Base-by-base conservation (phyloP, 1,140 invertebrate species). In the Mamestra configurata region DNA sequence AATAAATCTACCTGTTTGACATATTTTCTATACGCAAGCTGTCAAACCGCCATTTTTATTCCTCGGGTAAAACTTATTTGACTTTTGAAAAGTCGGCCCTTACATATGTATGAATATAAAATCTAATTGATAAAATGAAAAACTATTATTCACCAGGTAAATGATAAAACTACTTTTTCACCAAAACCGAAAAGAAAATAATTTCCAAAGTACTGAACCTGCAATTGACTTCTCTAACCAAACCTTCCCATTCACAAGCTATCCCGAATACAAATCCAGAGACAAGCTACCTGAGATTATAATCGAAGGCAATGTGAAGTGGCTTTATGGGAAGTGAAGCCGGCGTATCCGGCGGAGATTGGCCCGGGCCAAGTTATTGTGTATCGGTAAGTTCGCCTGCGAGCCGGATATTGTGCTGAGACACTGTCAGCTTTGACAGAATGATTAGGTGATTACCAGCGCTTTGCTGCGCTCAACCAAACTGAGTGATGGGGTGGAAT, bases 361-460 rank as follows among this genome's bases (percentile, higher is more conserved):
- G 76, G 61, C n/a, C 61, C 61, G 31, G 40, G 64, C 51, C 40
- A 53, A 27, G 79, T 83, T 79, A 83, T 80, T 83, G 79, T 77
- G 61, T 77, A 81, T 80, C 79, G 77, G 75, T 57, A 46, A 61
- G 66, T 71, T 46, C 22, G 61, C 27, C 76, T 15, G n/a, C 43
- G 8, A 43, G 22, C 76, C 76, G 76, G 76, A 77, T 77, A 77
- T 77, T 77, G 59, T 68, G 61, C 76, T 57, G 59, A 77, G 73
- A 76, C 73, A 76, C 55, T 76, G 55, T 27, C 73, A 46, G 73
- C 73, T 76, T 75, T 75, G 71, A 75, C 27, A 20, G 0, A 43
- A 35, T 57, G 53, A 75, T 75, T 59, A 75, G 53, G 53, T 75
- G 71, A 75, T 75, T 75, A 75, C 55, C 35, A 37, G 31, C 8